These are phyloP conservation scores for Frankliniella fusca DNA, from an alignment of 2,888 invertebrate genomes.

Conservation along the genomic window DNA sequence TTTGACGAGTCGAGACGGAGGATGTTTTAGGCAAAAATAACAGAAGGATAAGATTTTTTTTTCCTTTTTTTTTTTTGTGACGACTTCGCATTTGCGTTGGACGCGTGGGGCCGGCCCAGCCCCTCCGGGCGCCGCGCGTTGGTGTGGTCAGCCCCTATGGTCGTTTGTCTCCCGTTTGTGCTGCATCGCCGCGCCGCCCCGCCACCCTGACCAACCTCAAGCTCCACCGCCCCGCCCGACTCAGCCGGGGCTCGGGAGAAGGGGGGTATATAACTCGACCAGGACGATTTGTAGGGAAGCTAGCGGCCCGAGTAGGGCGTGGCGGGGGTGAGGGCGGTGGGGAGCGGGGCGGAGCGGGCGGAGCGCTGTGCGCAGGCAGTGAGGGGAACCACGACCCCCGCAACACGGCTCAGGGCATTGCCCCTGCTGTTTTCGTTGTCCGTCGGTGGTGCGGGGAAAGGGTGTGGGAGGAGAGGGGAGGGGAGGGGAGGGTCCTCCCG, in stretches of 20 bases:
- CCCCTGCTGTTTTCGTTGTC: background rate
- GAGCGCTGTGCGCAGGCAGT: background rate
- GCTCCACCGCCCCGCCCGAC: background rate
- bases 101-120: too few relatives aligned
- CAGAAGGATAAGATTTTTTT: too few relatives aligned
- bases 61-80: too few relatives aligned
- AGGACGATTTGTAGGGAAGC: background rate
- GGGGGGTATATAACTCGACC: background rate
- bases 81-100: too few relatives aligned
- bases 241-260: background rate
- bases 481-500: background rate
- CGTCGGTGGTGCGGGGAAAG: background rate
- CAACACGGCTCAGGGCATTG: background rate
- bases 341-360: background rate
- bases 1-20: too few relatives aligned
- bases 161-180: background rate
- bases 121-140: background rate
- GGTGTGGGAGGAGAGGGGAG: background rate
- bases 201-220: background rate
- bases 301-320: background rate
- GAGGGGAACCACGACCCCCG: background rate
- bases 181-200: background rate
- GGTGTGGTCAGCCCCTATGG: background rate
- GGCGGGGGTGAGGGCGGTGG: background rate
- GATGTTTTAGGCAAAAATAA: too few relatives aligned